These are phyloP conservation scores for Antennarius striatus DNA, from an alignment of 2,113 vertebrate species.

Conservation along the genomic window DNA sequence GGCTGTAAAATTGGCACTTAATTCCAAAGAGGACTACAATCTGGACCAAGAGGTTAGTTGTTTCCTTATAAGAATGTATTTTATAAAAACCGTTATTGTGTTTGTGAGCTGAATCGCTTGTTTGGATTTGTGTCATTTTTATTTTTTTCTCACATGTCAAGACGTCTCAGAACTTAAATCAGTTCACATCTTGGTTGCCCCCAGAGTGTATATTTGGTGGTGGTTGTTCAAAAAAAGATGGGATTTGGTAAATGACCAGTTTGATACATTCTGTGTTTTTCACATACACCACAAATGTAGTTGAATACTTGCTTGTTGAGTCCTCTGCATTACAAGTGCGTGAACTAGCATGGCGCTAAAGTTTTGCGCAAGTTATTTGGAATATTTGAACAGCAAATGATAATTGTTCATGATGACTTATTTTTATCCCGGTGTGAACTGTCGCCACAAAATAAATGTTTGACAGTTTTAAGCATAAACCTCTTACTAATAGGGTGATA, in stretches of 20 bases:
- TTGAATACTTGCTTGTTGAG: neutral
- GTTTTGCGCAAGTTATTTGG: neutral
- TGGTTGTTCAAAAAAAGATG: conserved; percentile 2
- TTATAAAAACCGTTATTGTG: neutral
- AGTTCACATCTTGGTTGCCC: conserved; percentile 72
- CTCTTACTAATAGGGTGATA: too few relatives aligned
- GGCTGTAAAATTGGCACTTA: conserved; percentile 92
- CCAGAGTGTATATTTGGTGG: conserved; percentile 35
- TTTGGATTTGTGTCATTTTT: neutral
- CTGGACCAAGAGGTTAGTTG: conserved; percentile 92
- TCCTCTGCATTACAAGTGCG: neutral
- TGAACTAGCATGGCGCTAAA: neutral
- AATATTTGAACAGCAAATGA: neutral
- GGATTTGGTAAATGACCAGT: neutral
- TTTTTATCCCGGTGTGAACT: neutral
- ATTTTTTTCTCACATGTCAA: neutral
- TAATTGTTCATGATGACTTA: neutral
- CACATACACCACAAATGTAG: neutral
- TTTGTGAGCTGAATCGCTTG: neutral
- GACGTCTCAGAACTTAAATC: conserved; percentile 2
- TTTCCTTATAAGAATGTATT: neutral
- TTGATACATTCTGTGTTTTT: neutral
- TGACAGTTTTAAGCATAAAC: neutral
- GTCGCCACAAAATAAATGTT: neutral
- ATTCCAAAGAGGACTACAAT: conserved; percentile 93